Percentiles rank a stretch among this genome's conserved stretches.
Evolutionary conservation across 2,797 vertebrate genomes (phyloP).

Genomic region (Delichon dasypus): DNA sequence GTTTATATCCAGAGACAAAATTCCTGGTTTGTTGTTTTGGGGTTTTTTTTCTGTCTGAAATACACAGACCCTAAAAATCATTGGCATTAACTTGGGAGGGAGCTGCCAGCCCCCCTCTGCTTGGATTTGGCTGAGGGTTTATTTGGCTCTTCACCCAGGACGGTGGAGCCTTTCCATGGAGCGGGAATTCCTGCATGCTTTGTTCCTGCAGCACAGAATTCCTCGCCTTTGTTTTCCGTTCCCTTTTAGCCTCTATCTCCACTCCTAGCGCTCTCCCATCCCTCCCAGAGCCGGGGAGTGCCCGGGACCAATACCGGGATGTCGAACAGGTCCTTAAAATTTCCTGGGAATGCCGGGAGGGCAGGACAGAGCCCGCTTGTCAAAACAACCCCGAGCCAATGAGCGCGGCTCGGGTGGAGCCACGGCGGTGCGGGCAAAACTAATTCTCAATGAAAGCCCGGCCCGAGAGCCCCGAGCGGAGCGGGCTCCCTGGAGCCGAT

Average conservation of each 20-base stretch:
- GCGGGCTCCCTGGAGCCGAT: not conserved
- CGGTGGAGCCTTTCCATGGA: not conserved
- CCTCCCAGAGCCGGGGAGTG: too few relatives aligned
- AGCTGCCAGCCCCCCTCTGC: not conserved
- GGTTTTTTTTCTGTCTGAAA: not conserved
- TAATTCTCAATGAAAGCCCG: slow-evolving; percentile 87
- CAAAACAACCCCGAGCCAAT: slow-evolving; percentile 81
- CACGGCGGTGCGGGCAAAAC: slow-evolving; percentile 53
- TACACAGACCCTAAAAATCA: not conserved
- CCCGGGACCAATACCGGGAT: not conserved
- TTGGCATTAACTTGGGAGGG: not conserved
- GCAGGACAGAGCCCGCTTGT: slow-evolving; percentile 30
- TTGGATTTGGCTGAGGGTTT: not conserved
- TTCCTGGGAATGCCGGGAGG: not conserved
- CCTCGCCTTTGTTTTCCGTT: not conserved
- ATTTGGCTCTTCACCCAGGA: not conserved
- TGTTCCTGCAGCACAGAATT: not conserved
- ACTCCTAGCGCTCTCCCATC: fast-evolving
- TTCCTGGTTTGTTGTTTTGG: too few relatives aligned
- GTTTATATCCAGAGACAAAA: not conserved
- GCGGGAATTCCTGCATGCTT: not conserved
- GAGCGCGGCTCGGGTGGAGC: slow-evolving; percentile 79
- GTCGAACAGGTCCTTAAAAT: fast-evolving
- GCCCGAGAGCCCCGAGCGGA: not conserved
- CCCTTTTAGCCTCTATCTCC: not conserved